Base-by-base conservation (phyloP, 2,888 invertebrate genomes). In the Apoda limacodes region DNA sequence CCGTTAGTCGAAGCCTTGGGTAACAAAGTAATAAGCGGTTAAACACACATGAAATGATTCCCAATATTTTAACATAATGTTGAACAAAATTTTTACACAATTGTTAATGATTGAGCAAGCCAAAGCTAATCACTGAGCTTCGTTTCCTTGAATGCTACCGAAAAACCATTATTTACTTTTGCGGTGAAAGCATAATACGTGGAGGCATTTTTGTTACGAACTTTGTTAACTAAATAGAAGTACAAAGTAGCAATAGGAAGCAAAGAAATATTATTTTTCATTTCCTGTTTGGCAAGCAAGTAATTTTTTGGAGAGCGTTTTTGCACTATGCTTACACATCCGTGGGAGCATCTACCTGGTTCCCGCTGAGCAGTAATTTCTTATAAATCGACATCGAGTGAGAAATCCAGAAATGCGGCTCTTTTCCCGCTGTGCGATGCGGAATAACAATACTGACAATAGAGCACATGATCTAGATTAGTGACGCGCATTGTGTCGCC, bases 381-480 rank as follows among this genome's bases (percentile, higher is more conserved):
- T 69, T 71, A 76, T 74, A 72, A 76, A 80, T 78, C 62, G 76
- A 74, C 65, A 76, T 76, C 70, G 62, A 80, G 76, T 80, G 74
- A 78, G 76, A 76, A 72, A 71, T 72, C 62, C 62, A 57, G 55
- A 49, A 50, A 48, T 51, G 57, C 54, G 48, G 54, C 53, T 58
- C 57, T 56, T 55, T 62, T 50, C 57, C 62, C 51, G 58, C 56
- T 49, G 56, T 34, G 50, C 30, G 31, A 24, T n/a, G n/a, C n/a
- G n/a, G n/a, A 35, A 39, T 40, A 47, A 69, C 67, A 70, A 66
- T 67, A 46, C 48, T 34, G 37, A 78, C 70, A 78, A 78, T 69
- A 64, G 60, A 50, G 60, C 74, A 70, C 71, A 67, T 74, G 78
- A 80, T 80, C 78, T 78, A 80, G 78, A 80, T 80, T 78, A 78